Evolutionary conservation across 2,888 invertebrate species (phyloP), one percentile per base, ranked within the genome.

Genomic region (Timandra comae): DNA sequence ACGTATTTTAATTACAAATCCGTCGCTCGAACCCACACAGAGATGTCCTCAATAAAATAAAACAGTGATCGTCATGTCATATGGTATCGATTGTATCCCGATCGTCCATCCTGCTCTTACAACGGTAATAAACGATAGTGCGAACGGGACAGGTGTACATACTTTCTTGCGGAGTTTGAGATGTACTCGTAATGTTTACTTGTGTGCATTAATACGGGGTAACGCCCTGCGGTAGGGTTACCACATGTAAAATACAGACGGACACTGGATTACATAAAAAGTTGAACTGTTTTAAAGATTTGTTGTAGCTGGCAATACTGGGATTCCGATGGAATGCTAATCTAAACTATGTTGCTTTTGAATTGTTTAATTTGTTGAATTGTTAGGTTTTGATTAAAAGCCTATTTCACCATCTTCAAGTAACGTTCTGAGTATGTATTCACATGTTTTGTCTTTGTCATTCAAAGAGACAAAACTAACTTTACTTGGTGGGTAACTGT

Each of bases 11-110:
- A 35, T 40, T 36, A 23, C 38, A 50, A 43, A 43, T 43, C 33
- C 32, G 25, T 12, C 31, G 22, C 11, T 16, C 16, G 6, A 52
- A 56, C 61, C 55, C 52, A 55, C 49, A 51, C 48, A 58, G 62
- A 72, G 73, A 71, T 74, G 77, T 78, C 74, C 60, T 69, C 74
- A 56, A 59, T 67, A 69, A 74, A 79, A 81, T 78, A 81, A 80
- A 79, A 74, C 75, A 73, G 51, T 56, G 61, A 63, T 60, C 59
- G 55, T 55, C 39, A 30, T 76, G 77, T 78, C 77, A 76, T 74
- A 64, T 70, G 65, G 73, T 81, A 82, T 82, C 77, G 82, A 82
- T 81, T 82, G 75, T 65, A 63, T 66, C 65, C 70, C 61, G 69
- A 44, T 48, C 51, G 38, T 25, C 49, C 29, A 45, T 73, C 72